phyloP scores from a whole-genome alignment of 2,888 invertebrate species.

The Parnassius smintheus region DNA sequence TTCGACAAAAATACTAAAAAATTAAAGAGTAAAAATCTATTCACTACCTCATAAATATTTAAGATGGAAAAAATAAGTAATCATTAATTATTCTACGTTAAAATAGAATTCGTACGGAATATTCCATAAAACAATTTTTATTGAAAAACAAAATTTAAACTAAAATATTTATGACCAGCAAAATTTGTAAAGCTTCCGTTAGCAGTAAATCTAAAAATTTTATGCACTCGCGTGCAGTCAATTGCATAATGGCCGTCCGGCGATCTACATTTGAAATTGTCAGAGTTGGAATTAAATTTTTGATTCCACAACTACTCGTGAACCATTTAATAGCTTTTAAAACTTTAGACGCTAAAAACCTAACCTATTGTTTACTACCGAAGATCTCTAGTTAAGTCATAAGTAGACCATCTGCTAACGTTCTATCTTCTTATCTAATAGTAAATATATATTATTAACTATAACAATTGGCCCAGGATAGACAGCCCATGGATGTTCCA shows the following conservation, averaged over 20 bases:
- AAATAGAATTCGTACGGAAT: no score
- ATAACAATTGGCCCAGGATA: no score
- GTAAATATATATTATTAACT: no score
- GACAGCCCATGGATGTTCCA: no score
- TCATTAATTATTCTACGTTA: neutral
- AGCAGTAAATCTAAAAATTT: slow-evolving; percentile 35
- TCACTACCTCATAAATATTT: no score
- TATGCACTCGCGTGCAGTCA: slow-evolving; percentile 46
- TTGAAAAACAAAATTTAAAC: neutral
- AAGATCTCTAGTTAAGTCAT: no score
- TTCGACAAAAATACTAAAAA: no score
- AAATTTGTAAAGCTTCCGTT: slow-evolving; percentile 10
- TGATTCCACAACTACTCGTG: slow-evolving; percentile 33
- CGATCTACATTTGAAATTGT: slow-evolving; percentile 40
- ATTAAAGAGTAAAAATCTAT: no score
- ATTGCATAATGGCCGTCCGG: slow-evolving; percentile 54
- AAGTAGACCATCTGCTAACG: no score
- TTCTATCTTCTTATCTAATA: no score
- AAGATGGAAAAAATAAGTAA: no score
- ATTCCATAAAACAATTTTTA: neutral
- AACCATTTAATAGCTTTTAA: slow-evolving; percentile 22
- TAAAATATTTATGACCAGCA: slow-evolving; percentile 21
- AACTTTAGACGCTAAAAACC: neutral
- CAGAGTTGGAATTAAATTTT: slow-evolving; percentile 38
- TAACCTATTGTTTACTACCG: no score